These are phyloP conservation scores for Mus minutoides DNA, from an alignment of 2,797 vertebrate genomes.

Conservation along the genomic window DNA sequence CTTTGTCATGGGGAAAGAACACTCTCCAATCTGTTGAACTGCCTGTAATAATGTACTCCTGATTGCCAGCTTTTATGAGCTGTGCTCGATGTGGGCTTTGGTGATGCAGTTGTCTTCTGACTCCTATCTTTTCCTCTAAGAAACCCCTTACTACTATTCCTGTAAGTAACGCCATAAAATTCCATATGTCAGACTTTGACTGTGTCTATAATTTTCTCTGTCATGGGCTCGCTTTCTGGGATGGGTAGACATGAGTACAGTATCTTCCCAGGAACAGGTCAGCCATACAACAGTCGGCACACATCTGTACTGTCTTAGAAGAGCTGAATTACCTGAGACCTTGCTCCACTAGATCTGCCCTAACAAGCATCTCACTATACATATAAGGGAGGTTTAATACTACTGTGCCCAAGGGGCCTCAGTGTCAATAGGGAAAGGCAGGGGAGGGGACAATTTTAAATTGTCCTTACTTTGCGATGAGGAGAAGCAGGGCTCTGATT, in stretches of 20 bases:
- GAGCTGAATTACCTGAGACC: not conserved
- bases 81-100: not conserved
- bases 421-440: not conserved
- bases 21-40: not conserved
- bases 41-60: not conserved
- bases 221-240: not conserved
- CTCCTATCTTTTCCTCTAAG: not conserved
- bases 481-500: not conserved
- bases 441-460: not conserved
- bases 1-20: not conserved
- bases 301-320: not conserved
- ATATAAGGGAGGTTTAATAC: not conserved
- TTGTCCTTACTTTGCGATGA: not conserved
- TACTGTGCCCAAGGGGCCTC: not conserved
- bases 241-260: not conserved
- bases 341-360: rapidly evolving
- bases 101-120: not conserved
- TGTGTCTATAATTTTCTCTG: not conserved
- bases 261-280: not conserved
- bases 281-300: not conserved
- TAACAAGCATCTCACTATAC: not conserved
- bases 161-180: not conserved
- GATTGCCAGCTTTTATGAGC: not conserved
- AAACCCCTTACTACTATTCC: not conserved
- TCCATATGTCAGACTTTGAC: not conserved